These are phyloP conservation scores for Latrodectus geometricus DNA, from an alignment of 1,140 invertebrate species.

Conservation along the genomic window DNA sequence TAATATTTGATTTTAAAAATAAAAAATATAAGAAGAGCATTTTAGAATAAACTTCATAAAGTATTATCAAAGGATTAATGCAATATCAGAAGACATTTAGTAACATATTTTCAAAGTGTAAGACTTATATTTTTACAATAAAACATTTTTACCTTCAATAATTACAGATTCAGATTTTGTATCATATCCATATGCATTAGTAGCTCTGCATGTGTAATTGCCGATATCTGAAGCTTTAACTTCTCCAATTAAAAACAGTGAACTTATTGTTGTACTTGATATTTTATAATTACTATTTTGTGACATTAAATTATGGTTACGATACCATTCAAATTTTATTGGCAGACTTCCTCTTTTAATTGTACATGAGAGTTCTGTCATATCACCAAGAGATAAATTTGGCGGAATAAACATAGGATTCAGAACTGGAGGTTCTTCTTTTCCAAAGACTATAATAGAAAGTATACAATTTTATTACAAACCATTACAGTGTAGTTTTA, in stretches of 20 bases:
- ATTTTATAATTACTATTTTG: not conserved
- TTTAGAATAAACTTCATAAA: too few species aligned
- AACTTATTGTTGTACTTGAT: not conserved
- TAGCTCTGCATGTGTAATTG: constrained; percentile 65
- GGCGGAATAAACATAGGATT: constrained; percentile 5
- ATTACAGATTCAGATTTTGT: constrained; percentile 52
- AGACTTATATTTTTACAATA: too few species aligned
- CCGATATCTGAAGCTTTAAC: constrained; percentile 60
- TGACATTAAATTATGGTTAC: not conserved
- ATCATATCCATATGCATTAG: constrained; percentile 63
- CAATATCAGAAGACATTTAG: too few species aligned
- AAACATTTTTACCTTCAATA: not conserved
- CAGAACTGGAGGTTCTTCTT: not conserved
- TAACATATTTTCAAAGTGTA: too few species aligned
- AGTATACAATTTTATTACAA: not conserved
- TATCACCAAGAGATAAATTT: constrained; percentile 5
- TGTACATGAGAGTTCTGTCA: too few species aligned
- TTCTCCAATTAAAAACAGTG: constrained; percentile 16
- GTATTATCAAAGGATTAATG: too few species aligned
- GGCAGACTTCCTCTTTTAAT: constrained; percentile 13
- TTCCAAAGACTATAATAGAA: not conserved
- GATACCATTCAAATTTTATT: constrained; percentile 5
- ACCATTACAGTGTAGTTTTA: too few species aligned
- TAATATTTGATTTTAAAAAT: too few species aligned
- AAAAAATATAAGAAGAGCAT: too few species aligned